Conservation (phyloP, 2,113 vertebrate species). For the Ellobius talpinus region DNA sequence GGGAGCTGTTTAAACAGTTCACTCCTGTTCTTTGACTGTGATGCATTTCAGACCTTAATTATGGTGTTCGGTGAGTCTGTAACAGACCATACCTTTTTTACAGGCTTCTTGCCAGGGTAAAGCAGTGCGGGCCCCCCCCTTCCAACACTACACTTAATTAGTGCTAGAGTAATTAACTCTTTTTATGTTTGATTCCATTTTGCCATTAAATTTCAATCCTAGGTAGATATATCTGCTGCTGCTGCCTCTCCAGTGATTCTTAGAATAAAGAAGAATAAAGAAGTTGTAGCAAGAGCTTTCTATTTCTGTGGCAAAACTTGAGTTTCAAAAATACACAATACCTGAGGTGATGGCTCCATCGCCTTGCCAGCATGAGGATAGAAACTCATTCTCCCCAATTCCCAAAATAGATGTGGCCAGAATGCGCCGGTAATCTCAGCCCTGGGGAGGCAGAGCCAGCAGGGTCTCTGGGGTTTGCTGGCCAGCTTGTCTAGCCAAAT, state of each 20-base stretch:
- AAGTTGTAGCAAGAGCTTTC: conserved; percentile 47
- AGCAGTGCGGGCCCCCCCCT: conserved; percentile 43
- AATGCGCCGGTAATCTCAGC: background rate
- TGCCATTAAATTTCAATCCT: conserved; percentile 64
- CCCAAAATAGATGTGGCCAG: background rate
- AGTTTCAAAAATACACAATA: background rate
- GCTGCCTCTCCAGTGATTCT: conserved; percentile 34
- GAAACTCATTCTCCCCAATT: background rate
- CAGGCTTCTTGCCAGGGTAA: conserved; percentile 84
- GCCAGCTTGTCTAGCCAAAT: background rate
- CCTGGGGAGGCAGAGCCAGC: background rate
- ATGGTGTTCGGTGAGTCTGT: conserved; percentile 82
- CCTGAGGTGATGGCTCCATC: background rate
- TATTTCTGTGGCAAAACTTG: background rate
- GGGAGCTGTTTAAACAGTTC: conserved; percentile 83
- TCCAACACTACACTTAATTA: conserved; percentile 85
- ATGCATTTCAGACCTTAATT: conserved; percentile 88
- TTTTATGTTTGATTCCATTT: conserved; percentile 73
- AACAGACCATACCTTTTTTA: conserved; percentile 84
- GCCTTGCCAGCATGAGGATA: no score
- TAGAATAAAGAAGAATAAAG: conserved; percentile 66
- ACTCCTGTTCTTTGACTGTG: conserved; percentile 79
- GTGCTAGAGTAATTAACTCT: conserved; percentile 80
- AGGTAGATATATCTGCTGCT: conserved; percentile 54
- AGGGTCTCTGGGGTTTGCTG: background rate